Evolutionary conservation across 1,140 invertebrate genomes (phyloP).

Genomic region (Parapsyche elsis): DNA sequence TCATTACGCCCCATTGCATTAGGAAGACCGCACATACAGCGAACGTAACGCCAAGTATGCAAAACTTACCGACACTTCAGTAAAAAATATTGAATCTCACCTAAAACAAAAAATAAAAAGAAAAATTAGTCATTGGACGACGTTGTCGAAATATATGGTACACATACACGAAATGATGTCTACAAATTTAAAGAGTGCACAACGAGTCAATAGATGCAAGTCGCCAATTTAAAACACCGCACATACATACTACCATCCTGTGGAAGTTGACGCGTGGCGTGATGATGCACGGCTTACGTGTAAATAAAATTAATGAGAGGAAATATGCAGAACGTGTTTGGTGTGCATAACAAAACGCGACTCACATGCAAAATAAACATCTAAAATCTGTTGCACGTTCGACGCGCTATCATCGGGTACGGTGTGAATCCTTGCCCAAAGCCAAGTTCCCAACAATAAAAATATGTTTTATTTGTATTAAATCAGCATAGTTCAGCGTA

Average conservation of each 20-base stretch:
- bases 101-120: background rate
- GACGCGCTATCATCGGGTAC: too few species aligned
- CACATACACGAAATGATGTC: background rate
- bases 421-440: too few species aligned
- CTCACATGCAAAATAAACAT: too few species aligned
- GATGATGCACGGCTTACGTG: conserved; percentile 21
- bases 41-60: background rate
- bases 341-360: conserved; percentile 13
- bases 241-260: background rate
- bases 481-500: too few species aligned
- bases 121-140: background rate
- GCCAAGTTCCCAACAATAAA: too few species aligned
- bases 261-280: conserved; percentile 17
- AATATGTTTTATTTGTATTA: too few species aligned
- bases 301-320: conserved; percentile 21
- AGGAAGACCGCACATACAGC: background rate
- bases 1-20: background rate
- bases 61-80: background rate
- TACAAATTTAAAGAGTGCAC: background rate
- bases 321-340: conserved; percentile 30
- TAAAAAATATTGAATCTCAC: background rate
- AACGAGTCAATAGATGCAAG: background rate
- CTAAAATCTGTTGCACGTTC: too few species aligned
- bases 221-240: background rate
- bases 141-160: too few species aligned